phyloP scores from a whole-genome alignment of 2,797 vertebrate genomes.

The Mus caroli region DNA sequence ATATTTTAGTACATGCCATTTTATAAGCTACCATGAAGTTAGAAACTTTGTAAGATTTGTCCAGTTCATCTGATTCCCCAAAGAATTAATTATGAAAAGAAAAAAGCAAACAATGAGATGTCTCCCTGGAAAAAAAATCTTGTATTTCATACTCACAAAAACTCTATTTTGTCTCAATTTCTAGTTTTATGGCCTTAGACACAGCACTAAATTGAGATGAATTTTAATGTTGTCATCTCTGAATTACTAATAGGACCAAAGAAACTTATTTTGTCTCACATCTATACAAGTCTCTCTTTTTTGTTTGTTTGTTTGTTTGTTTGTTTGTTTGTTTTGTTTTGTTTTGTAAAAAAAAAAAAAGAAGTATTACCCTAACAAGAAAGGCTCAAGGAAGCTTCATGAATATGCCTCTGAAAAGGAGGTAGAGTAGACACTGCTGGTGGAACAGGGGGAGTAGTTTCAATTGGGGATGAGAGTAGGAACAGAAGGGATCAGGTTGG shows the following conservation, averaged over 20 bases:
- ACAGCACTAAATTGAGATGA: background rate
- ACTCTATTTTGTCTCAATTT: conserved; percentile 49
- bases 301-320: too few relatives aligned
- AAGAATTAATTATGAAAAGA: conserved; percentile 2
- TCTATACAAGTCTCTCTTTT: background rate
- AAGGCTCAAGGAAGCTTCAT: too few relatives aligned
- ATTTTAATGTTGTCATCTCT: background rate
- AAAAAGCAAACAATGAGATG: background rate
- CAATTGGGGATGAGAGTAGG: too few relatives aligned
- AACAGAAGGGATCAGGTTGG: too few relatives aligned
- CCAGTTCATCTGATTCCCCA: background rate
- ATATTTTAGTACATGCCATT: conserved; percentile 14
- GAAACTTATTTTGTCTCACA: conserved; percentile 19
- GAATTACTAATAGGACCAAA: conserved; percentile 60
- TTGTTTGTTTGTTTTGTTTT: too few relatives aligned
- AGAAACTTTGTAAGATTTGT: conserved; percentile 13
- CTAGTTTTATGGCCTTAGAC: conserved; percentile 19
- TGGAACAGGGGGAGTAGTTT: too few relatives aligned
- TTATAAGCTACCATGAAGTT: background rate
- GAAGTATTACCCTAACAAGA: background rate
- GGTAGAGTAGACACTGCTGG: too few relatives aligned
- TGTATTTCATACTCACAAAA: conserved; percentile 41
- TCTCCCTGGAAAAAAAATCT: background rate
- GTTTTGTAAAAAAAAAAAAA: too few relatives aligned
- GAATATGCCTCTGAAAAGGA: too few relatives aligned